Conservation (phyloP, 1,140 invertebrate genomes). For the Zeugodacus cucurbitae region DNA sequence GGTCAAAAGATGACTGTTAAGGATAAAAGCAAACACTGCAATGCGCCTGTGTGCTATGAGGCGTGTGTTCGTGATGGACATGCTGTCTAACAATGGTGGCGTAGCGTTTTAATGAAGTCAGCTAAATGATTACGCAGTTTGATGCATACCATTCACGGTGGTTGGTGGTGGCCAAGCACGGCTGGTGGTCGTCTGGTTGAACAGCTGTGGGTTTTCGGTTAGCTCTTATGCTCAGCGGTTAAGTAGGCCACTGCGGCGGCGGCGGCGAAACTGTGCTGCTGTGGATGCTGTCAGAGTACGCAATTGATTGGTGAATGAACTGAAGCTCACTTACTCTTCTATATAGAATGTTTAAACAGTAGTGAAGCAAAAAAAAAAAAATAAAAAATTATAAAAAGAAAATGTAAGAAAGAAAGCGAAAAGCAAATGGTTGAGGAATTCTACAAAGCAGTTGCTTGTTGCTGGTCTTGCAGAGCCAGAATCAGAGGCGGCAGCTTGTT, state of each 20-base stretch:
- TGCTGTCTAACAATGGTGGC: background rate
- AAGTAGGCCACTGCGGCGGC: background rate
- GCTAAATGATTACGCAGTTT: slow-evolving; percentile 2
- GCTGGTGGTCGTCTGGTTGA: background rate
- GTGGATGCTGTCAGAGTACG: background rate
- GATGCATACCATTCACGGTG: background rate
- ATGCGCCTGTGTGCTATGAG: too few relatives aligned
- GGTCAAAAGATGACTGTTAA: background rate
- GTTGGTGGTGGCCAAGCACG: background rate
- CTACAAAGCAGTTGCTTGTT: background rate
- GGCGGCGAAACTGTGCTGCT: background rate
- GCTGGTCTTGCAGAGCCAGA: background rate
- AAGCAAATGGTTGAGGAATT: background rate
- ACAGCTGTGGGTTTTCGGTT: background rate
- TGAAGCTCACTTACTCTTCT: background rate
- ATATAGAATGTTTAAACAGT: background rate
- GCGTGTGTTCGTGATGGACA: background rate
- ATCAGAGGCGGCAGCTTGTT: background rate
- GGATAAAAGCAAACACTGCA: too few relatives aligned
- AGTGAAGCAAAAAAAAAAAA: too few relatives aligned
- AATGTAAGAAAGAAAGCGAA: background rate
- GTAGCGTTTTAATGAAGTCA: background rate
- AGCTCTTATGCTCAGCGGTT: background rate
- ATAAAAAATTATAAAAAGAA: too few relatives aligned
- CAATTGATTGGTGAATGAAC: background rate